These are phyloP conservation scores for Meteorus colon DNA, from an alignment of 2,888 invertebrate species.

Conservation along the genomic window DNA sequence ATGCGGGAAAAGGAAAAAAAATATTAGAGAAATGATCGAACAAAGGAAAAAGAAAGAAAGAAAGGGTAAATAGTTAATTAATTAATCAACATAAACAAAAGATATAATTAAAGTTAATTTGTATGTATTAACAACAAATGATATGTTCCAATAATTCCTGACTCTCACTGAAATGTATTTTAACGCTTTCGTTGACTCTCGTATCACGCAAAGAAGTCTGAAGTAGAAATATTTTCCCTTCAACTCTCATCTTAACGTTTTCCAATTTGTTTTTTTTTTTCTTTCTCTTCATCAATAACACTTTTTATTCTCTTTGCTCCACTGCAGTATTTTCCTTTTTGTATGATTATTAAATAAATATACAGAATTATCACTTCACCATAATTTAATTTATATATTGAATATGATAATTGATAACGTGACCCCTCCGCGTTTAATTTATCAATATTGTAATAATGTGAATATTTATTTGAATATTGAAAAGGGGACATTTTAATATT, in stretches of 20 bases:
- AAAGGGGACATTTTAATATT: slow-evolving; percentile 1
- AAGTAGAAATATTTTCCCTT: background rate
- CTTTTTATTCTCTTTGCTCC: background rate
- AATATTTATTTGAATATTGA: background rate
- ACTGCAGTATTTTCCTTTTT: no score
- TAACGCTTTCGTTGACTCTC: slow-evolving; percentile 45
- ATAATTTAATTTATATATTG: slow-evolving; percentile 4
- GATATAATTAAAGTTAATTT: background rate
- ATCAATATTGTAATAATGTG: slow-evolving; percentile 22
- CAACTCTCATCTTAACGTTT: slow-evolving; percentile 15
- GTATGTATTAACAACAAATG: slow-evolving; percentile 35
- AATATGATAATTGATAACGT: slow-evolving; percentile 38
- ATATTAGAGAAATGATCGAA: background rate
- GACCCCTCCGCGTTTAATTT: slow-evolving; percentile 33
- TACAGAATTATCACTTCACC: background rate
- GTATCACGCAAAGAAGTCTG: slow-evolving; percentile 7
- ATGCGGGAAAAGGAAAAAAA: no score
- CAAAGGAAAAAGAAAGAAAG: background rate
- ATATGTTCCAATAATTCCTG: slow-evolving; percentile 42
- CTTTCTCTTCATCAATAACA: background rate
- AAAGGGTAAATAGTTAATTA: background rate
- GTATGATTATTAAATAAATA: background rate
- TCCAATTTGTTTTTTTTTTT: slow-evolving; percentile 13
- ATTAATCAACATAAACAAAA: background rate
- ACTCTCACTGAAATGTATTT: slow-evolving; percentile 42